phyloP scores from a whole-genome alignment of 1,140 invertebrate species.

The Protaetia brevitarsis region DNA sequence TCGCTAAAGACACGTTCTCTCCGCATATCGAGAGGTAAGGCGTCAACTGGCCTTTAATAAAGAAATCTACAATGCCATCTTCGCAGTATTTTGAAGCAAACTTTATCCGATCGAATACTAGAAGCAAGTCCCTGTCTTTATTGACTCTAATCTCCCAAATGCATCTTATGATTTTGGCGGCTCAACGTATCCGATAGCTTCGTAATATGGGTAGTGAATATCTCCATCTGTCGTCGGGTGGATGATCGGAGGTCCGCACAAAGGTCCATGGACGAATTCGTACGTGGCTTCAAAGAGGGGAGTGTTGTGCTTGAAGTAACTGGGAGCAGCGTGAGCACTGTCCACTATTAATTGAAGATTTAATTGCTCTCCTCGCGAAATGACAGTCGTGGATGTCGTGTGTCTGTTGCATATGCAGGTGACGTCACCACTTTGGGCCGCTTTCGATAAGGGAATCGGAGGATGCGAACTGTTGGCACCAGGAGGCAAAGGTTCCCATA shows the following conservation, averaged over 20 bases:
- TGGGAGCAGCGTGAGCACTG: conserved; percentile 73
- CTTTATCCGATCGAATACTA: conserved; percentile 82
- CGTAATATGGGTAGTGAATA: conserved; percentile 79
- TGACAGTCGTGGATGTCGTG: conserved; percentile 57
- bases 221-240: conserved; percentile 76
- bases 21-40: conserved; percentile 77
- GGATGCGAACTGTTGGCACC: conserved; percentile 44
- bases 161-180: conserved; percentile 76
- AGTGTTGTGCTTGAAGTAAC: conserved; percentile 80
- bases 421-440: conserved; percentile 52
- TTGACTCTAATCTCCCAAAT: conserved; percentile 84
- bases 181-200: conserved; percentile 73
- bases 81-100: conserved; percentile 77
- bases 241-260: conserved; percentile 78
- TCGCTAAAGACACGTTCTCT: conserved; percentile 75
- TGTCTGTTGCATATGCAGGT: conserved; percentile 66
- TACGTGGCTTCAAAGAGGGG: conserved; percentile 81
- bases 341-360: conserved; percentile 79
- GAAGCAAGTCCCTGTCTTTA: conserved; percentile 75
- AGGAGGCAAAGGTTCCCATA: conserved; percentile 64
- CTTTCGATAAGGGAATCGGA: conserved; percentile 56
- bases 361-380: conserved; percentile 72
- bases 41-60: conserved; percentile 63
- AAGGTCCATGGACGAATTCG: conserved; percentile 82
- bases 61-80: conserved; percentile 80